Evolutionary conservation across 2,797 vertebrate species (phyloP), one percentile per base, ranked within the genome.

Genomic region (Chelon labrosus): DNA sequence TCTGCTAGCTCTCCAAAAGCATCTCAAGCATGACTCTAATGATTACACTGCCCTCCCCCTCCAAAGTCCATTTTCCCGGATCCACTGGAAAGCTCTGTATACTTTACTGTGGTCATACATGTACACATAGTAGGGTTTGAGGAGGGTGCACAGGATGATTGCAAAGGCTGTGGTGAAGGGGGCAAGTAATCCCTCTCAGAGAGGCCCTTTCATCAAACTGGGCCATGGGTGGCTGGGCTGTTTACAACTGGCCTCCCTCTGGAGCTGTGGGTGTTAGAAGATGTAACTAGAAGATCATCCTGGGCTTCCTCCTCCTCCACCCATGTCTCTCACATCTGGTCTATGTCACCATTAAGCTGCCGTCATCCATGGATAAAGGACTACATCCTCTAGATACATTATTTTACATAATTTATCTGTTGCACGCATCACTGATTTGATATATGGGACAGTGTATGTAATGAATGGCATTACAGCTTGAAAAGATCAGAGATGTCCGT

Each of bases 121-220:
- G 84, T 87, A 88, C 84, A 90, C 87, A 86, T 73, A 79, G 62
- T 1, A 7, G 66, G 38, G 77, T 68, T 77, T 60, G 77, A 74
- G 70, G 58, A 83, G 79, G 85, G 73, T 42, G 65, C 8, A 11
- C 65, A 16, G 66, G 66, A 70, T 86, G 88, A 89, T 88, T 91
- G 88, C 71, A 75, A 61, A 67, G 77, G 62, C 85, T 75, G 78
- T 1, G 66, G 81, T 61, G 54, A 75, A 80, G 65, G 77, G 77
- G 82, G 61, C 10, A 13, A 70, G 61, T 89, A 90, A 91, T 89
- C 86, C 79, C 70, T 60, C 73, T 85, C 68, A 71, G 77, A 59
- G 70, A 82, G 79, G 80, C 82, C 82, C 83, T 92, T 82, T 91
- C 89, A 90, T 92, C 89, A 88, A 88, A 86, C 79, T 85, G 73